These are phyloP conservation scores for Philaethria dido DNA, from an alignment of 2,888 invertebrate species.

Conservation along the genomic window DNA sequence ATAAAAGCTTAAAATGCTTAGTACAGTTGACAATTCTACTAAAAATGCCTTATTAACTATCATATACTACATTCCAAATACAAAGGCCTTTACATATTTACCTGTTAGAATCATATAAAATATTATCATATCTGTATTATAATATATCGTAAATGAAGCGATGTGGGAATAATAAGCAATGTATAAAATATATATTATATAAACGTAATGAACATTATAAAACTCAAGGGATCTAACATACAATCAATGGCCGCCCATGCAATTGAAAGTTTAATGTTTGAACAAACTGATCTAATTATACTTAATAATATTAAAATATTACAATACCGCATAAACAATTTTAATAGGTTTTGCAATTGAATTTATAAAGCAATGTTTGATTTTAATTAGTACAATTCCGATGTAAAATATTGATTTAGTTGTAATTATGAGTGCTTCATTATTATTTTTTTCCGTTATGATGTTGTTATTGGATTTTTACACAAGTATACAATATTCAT, in stretches of 20 bases:
- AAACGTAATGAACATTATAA: neutral
- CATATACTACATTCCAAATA: too few species aligned
- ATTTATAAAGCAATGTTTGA: neutral
- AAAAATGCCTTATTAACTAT: too few species aligned
- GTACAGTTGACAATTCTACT: too few species aligned
- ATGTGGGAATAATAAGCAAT: neutral
- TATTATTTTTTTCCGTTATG: too few species aligned
- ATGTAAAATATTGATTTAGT: neutral
- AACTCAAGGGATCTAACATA: constrained; percentile 4
- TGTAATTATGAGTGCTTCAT: neutral
- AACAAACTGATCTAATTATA: neutral
- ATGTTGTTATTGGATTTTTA: too few species aligned
- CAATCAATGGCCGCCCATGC: neutral
- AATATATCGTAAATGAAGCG: neutral
- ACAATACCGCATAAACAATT: neutral
- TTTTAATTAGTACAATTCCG: neutral
- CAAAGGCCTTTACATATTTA: too few species aligned
- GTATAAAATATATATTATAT: neutral
- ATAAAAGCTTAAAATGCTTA: too few species aligned
- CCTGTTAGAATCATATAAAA: too few species aligned
- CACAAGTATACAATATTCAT: too few species aligned
- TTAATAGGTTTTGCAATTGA: neutral
- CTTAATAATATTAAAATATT: neutral
- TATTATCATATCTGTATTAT: too few species aligned
- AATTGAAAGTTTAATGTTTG: constrained; percentile 1